A percentile compares a stretch with the other conserved stretches of the same genome.
phyloP scores from a whole-genome alignment of 2,113 vertebrate species.

The Picathartes gymnocephalus region DNA sequence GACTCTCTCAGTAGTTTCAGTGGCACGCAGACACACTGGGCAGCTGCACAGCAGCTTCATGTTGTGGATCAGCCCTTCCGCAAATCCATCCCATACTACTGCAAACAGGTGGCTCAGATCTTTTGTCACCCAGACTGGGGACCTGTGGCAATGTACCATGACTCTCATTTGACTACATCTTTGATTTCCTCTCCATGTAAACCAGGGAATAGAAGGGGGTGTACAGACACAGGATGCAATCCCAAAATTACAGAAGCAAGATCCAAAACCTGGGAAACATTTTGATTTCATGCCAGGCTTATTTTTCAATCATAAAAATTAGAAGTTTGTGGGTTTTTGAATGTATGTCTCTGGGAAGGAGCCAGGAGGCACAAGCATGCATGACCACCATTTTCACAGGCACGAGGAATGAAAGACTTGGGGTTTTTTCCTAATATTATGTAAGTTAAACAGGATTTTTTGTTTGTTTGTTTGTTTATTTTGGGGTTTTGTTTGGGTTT shows the following conservation, averaged over 20 bases:
- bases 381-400: neutral
- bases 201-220: neutral
- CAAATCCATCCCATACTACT: neutral
- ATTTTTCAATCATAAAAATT: neutral
- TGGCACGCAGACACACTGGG: neutral
- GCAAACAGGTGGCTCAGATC: neutral
- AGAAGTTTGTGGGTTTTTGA: neutral
- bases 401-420: neutral
- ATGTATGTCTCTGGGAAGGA: neutral
- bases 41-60: neutral
- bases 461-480: neutral
- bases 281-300: neutral
- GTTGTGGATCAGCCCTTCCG: neutral
- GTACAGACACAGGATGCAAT: neutral
- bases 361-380: neutral
- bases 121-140: neutral
- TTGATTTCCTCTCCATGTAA: neutral
- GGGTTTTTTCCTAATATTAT: neutral
- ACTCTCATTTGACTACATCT: neutral
- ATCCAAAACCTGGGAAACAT: neutral
- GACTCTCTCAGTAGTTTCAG: neutral
- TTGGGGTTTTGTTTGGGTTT: neutral
- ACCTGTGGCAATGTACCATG: neutral
- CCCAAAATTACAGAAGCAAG: neutral
- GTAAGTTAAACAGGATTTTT: neutral